phyloP scores from a whole-genome alignment of 1,140 invertebrate species.

The Anagrus nilaparvatae region DNA sequence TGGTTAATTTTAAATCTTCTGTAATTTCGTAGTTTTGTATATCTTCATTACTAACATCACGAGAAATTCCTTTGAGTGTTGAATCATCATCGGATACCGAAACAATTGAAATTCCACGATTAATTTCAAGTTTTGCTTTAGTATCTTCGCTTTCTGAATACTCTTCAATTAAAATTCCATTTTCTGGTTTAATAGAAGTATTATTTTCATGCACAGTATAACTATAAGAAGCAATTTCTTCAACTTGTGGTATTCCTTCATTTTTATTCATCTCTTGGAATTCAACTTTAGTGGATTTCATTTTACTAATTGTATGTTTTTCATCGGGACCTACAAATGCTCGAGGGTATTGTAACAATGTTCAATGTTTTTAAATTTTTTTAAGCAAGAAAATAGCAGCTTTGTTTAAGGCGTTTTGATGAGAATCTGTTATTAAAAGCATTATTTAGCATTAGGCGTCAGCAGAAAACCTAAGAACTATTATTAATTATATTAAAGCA shows the following conservation, averaged over 20 bases:
- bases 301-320: constrained; percentile 53
- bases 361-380: too few relatives aligned
- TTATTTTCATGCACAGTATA: constrained; percentile 37
- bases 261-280: constrained; percentile 43
- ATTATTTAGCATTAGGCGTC: too few relatives aligned
- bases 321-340: constrained; percentile 51
- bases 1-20: constrained; percentile 21
- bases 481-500: too few relatives aligned
- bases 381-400: too few relatives aligned
- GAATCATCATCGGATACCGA: constrained; percentile 56
- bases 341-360: too few relatives aligned
- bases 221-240: constrained; percentile 52
- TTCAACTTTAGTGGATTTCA: constrained; percentile 49
- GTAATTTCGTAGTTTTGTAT: constrained; percentile 24
- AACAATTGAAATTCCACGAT: constrained; percentile 51
- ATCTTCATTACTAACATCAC: constrained; percentile 49
- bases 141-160: constrained; percentile 47
- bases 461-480: too few relatives aligned
- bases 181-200: constrained; percentile 29
- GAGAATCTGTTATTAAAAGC: too few relatives aligned
- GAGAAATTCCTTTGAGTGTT: constrained; percentile 46
- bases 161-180: constrained; percentile 45
- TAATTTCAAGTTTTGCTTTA: constrained; percentile 35
- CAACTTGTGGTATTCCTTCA: constrained; percentile 38
- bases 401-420: too few relatives aligned